These are phyloP conservation scores for Strix aluco DNA, from an alignment of 2,113 vertebrate genomes.

Conservation along the genomic window DNA sequence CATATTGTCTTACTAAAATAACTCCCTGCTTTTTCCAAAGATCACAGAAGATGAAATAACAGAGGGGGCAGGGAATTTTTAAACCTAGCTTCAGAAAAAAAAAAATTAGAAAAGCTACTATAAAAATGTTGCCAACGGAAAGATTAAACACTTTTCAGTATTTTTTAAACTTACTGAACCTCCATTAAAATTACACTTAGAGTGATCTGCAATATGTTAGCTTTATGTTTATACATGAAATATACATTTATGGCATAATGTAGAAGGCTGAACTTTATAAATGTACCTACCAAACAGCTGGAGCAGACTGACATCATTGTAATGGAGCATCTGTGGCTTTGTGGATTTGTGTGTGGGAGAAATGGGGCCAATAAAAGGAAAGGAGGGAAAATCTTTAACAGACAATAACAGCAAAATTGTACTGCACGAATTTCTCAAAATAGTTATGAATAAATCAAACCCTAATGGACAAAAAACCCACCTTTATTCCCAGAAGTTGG, in stretches of 20 bases:
- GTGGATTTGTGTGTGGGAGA: slow-evolving; percentile 71
- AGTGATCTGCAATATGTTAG: slow-evolving; percentile 78
- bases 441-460: slow-evolving; percentile 64
- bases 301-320: slow-evolving; percentile 74
- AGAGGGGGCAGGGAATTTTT: neutral
- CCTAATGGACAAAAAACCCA: neutral
- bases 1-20: slow-evolving; percentile 72
- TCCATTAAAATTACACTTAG: slow-evolving; percentile 78
- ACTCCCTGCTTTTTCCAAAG: slow-evolving; percentile 63
- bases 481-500: slow-evolving; percentile 51
- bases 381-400: slow-evolving; percentile 66
- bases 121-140: slow-evolving; percentile 71
- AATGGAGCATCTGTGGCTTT: slow-evolving; percentile 70
- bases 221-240: slow-evolving; percentile 72
- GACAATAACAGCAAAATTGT: slow-evolving; percentile 52
- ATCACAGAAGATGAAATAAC: slow-evolving; percentile 51
- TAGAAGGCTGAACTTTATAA: slow-evolving; percentile 77
- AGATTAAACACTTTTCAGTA: slow-evolving; percentile 76
- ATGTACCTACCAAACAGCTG: slow-evolving; percentile 79
- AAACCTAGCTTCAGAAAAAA: slow-evolving; percentile 42
- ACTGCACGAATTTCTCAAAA: slow-evolving; percentile 58
- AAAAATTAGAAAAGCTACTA: slow-evolving; percentile 41
- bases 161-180: slow-evolving; percentile 77
- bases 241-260: slow-evolving; percentile 75
- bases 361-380: slow-evolving; percentile 71